Conservation (phyloP, 1,140 invertebrate species). For the Augochlora pura region DNA sequence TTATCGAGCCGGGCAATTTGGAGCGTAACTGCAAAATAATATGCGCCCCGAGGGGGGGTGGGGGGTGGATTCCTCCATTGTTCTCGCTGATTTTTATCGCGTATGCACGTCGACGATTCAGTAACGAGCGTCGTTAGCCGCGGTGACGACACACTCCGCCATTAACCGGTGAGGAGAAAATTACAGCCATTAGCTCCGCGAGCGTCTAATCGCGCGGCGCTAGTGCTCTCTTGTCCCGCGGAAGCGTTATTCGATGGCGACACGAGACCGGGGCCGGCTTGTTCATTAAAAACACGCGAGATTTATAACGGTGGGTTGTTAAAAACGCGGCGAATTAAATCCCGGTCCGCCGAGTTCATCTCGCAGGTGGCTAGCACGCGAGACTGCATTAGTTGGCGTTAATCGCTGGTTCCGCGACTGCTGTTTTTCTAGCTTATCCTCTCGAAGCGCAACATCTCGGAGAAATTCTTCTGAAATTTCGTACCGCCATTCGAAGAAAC, state of each 20-base stretch:
- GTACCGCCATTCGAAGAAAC: no score
- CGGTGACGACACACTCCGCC: conserved; percentile 34
- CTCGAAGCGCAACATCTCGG: no score
- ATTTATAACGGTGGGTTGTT: conserved; percentile 53
- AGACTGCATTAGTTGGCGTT: conserved; percentile 11
- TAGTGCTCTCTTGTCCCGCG: conserved; percentile 25
- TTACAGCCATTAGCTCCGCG: conserved; percentile 55
- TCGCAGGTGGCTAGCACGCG: conserved; percentile 40
- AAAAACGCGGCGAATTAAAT: conserved; percentile 57
- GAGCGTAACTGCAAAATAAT: no score
- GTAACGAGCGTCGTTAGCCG: conserved; percentile 25
- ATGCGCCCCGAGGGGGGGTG: no score
- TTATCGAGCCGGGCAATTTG: no score
- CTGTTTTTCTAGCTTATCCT: background rate
- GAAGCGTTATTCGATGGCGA: conserved; percentile 48
- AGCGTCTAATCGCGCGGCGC: conserved; percentile 47
- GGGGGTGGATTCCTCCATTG: background rate
- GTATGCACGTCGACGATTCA: background rate
- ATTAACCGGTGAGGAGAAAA: conserved; percentile 52
- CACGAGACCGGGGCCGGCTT: conserved; percentile 41
- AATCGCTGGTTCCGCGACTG: background rate
- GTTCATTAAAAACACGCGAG: conserved; percentile 58
- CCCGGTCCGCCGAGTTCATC: conserved; percentile 35
- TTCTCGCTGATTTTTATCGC: background rate
- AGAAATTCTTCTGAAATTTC: no score